Evolutionary conservation across 2,888 invertebrate species (phyloP).

Genomic region (Meganola albula): DNA sequence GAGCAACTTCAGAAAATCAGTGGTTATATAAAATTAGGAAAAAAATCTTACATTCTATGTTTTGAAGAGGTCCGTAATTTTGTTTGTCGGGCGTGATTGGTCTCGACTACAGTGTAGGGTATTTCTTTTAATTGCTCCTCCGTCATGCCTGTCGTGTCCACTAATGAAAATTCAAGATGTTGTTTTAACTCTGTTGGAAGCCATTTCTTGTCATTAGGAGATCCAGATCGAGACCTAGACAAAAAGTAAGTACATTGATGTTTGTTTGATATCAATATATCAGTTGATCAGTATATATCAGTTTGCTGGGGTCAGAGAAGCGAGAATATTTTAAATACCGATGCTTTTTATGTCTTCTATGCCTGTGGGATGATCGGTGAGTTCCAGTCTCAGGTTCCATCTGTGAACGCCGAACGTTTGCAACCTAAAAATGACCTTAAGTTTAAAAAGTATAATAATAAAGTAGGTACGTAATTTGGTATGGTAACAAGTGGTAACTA

Average conservation of each 20-base stretch:
- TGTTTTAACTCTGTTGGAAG: conserved; percentile 87
- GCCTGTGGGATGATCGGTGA: conserved; percentile 78
- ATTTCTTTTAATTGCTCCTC: conserved; percentile 91
- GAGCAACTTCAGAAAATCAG: no score
- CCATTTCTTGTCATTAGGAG: conserved; percentile 84
- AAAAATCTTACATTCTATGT: conserved; percentile 54
- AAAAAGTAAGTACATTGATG: no score
- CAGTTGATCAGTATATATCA: no score
- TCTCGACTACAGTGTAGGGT: conserved; percentile 92
- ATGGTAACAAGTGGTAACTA: no score
- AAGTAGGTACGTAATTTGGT: no score
- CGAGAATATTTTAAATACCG: conserved; percentile 57
- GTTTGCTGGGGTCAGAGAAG: no score
- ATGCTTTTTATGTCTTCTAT: conserved; percentile 78
- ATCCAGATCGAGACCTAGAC: conserved; percentile 82
- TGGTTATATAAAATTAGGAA: conserved; percentile 3
- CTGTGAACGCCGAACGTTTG: conserved; percentile 81
- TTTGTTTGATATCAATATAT: no score
- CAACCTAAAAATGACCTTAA: conserved; percentile 72
- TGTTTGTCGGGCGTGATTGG: conserved; percentile 79
- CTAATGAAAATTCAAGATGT: conserved; percentile 91
- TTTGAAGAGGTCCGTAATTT: conserved; percentile 71
- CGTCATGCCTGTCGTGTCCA: conserved; percentile 93
- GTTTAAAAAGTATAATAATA: no score
- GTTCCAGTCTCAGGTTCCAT: conserved; percentile 69